Evolutionary conservation across 2,888 invertebrate genomes (phyloP).

Genomic region (Drymonia ruficornis): DNA sequence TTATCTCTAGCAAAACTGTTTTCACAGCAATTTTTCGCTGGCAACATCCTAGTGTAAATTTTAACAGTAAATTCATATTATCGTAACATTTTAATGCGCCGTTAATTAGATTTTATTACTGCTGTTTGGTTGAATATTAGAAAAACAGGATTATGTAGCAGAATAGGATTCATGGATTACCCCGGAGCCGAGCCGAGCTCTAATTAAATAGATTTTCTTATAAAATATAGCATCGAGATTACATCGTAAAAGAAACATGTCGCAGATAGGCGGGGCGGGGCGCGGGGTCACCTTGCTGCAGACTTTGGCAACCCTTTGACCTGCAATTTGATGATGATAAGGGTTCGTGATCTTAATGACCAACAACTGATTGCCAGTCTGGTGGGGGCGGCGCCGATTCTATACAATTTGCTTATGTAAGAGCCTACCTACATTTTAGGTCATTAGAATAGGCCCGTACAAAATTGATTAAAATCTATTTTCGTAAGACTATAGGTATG

Average conservation of each 20-base stretch:
- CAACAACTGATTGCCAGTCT: slow-evolving; percentile 15
- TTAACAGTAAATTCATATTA: slow-evolving; percentile 14
- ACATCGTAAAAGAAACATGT: slow-evolving; percentile 16
- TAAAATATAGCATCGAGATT: slow-evolving; percentile 11
- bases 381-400: slow-evolving; percentile 12
- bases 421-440: slow-evolving; percentile 7
- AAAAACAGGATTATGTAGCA: slow-evolving; percentile 21
- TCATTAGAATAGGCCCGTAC: slow-evolving; percentile 12
- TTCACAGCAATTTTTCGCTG: slow-evolving; percentile 11
- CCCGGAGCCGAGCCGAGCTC: slow-evolving; percentile 9
- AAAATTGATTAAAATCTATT: neutral
- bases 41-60: slow-evolving; percentile 16
- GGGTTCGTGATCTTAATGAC: slow-evolving; percentile 31
- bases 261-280: slow-evolving; percentile 32
- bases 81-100: slow-evolving; percentile 6
- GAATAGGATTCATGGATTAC: slow-evolving; percentile 12
- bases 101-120: slow-evolving; percentile 22
- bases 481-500: neutral
- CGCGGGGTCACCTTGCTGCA: slow-evolving; percentile 40
- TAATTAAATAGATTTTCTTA: slow-evolving; percentile 17
- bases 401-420: slow-evolving; percentile 15
- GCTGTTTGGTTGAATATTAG: slow-evolving; percentile 18
- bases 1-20: neutral
- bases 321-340: slow-evolving; percentile 26
- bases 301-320: slow-evolving; percentile 48